Percentiles rank a stretch among this genome's conserved stretches.
Conservation (phyloP, 2,797 vertebrate genomes). For the Chloroceryle inda region DNA sequence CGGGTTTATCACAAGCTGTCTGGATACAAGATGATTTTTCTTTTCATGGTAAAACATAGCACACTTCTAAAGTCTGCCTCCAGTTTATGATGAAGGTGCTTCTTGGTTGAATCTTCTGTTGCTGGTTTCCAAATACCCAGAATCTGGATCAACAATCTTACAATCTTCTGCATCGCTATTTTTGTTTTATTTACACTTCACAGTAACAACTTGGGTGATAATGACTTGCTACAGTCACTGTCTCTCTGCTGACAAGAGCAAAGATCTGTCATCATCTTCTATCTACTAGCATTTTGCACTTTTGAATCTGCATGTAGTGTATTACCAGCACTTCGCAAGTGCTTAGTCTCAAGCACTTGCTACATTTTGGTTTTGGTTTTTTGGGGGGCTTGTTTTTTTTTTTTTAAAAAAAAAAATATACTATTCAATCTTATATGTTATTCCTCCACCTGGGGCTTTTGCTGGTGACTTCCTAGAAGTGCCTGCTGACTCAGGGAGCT, state of each 20-base stretch:
- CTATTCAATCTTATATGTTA: background rate
- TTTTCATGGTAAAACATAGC: slow-evolving; percentile 41
- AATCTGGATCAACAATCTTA: slow-evolving; percentile 67
- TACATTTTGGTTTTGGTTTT: background rate
- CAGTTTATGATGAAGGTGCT: slow-evolving; percentile 42
- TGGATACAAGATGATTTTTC: slow-evolving; percentile 57
- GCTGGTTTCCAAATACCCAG: slow-evolving; percentile 55
- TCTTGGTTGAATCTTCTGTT: slow-evolving; percentile 35
- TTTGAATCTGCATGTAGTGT: slow-evolving; percentile 51
- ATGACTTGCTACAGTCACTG: slow-evolving; percentile 71
- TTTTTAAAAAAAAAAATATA: background rate
- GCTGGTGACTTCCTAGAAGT: background rate
- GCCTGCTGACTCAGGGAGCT: background rate
- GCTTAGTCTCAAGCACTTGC: slow-evolving; percentile 24
- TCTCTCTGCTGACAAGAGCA: slow-evolving; percentile 75
- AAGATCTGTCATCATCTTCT: slow-evolving; percentile 70
- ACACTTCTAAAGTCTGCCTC: slow-evolving; percentile 40
- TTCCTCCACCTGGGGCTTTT: background rate
- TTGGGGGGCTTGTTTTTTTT: background rate
- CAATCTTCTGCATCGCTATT: slow-evolving; percentile 43
- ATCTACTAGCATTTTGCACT: slow-evolving; percentile 63
- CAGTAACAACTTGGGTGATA: slow-evolving; percentile 75
- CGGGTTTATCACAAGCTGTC: slow-evolving; percentile 72
- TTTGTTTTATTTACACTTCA: slow-evolving; percentile 75
- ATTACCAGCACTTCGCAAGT: slow-evolving; percentile 52